Evolutionary conservation across 1,140 invertebrate genomes (phyloP), one percentile per base, ranked within the genome.

Genomic region (Drosophila busckii): DNA sequence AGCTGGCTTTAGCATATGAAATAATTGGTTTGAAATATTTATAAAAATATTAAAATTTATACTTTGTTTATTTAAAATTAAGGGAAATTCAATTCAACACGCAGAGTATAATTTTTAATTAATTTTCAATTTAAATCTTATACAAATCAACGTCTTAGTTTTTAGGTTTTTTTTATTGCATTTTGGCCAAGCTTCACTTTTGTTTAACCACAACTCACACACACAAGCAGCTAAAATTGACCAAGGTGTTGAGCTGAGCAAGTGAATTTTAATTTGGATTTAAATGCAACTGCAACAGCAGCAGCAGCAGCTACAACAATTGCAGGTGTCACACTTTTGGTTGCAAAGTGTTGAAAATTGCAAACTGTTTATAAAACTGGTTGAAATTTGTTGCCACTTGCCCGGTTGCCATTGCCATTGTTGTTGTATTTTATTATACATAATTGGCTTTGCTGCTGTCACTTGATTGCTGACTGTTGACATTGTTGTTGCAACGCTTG

Each of bases 181-280:
- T n/a, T n/a, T n/a, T n/a, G n/a, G n/a, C n/a, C n/a, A n/a, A n/a
- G n/a, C n/a, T n/a, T n/a, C n/a, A 3, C 12, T n/a, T 10, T 7
- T 6, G 16, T 10, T 29, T 23, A 25, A 17, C 4, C 5, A 15
- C 0, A 19, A 22, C 59, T 19, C 19, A 34, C 37, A 38, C 42
- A 48, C 45, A 8, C 61, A 49, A 31, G 12, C 19, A 17, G 46
- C 25, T 45, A 40, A 69, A 69, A 75, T 68, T 75, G 70, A 69
- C 70, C 71, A 78, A 78, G 66, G 67, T 78, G 71, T 71, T 78
- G 73, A 78, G 63, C 63, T 71, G 63, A 37, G 37, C 60, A 80
- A 80, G 68, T 78, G 70, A 69, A 70, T 76, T 76, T 70, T 70
- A 76, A 76, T 76, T 78, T 78, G 71, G 40, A 41, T 69, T 41